Conservation (phyloP, 2,113 vertebrate genomes). For the Elephas maximus region DNA sequence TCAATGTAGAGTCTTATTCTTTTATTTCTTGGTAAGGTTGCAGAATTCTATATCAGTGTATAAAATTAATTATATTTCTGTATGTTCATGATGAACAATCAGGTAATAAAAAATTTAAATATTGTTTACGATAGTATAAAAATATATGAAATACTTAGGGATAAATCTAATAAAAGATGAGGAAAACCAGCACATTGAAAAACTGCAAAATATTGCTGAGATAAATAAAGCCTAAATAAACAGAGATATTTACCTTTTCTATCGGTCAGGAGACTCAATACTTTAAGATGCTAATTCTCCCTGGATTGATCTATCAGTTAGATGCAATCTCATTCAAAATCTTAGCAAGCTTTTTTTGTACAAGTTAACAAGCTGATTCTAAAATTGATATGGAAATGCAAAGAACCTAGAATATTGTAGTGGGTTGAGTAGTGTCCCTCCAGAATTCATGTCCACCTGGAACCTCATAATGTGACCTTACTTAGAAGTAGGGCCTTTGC, state of each 20-base stretch:
- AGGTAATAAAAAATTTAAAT: conserved; percentile 39
- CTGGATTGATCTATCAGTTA: background rate
- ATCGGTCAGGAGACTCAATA: background rate
- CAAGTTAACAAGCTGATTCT: conserved; percentile 19
- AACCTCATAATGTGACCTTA: background rate
- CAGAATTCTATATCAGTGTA: background rate
- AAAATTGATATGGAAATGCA: conserved; percentile 25
- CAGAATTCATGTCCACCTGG: background rate
- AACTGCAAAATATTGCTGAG: background rate
- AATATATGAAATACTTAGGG: background rate
- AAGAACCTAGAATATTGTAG: background rate
- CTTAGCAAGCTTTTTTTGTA: background rate
- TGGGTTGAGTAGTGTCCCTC: background rate
- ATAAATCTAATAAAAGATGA: background rate
- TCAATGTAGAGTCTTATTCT: background rate
- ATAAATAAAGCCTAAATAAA: background rate
- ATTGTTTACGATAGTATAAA: background rate
- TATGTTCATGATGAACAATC: background rate
- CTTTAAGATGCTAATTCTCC: background rate
- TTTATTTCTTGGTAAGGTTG: background rate
- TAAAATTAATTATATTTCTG: conserved; percentile 8
- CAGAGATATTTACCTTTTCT: background rate
- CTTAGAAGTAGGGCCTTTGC: background rate
- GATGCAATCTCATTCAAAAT: background rate
- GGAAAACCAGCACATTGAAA: background rate